A percentile compares a stretch with the other conserved stretches of the same genome.
These are phyloP conservation scores for Tragelaphus buxtoni DNA, from an alignment of 2,113 vertebrate species.

Conservation along the genomic window DNA sequence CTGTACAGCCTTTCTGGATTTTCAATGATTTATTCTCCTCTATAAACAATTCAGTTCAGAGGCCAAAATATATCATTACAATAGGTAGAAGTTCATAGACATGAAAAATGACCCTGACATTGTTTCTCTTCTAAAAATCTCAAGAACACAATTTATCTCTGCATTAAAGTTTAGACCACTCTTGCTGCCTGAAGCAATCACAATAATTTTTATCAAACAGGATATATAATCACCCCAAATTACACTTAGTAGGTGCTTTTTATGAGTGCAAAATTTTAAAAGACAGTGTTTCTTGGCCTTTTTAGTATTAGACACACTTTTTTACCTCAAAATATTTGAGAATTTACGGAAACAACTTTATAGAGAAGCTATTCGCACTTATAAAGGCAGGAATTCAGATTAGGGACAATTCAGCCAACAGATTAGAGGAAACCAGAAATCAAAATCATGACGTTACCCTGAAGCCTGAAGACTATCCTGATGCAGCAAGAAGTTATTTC, in stretches of 20 bases:
- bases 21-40: background rate
- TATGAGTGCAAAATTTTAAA: background rate
- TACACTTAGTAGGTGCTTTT: background rate
- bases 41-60: background rate
- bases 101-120: slow-evolving; percentile 11
- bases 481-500: background rate
- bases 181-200: background rate
- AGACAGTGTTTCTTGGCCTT: background rate
- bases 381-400: background rate
- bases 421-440: background rate
- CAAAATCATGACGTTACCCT: background rate
- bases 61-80: background rate
- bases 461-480: background rate
- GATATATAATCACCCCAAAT: background rate
- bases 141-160: background rate
- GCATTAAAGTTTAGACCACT: background rate
- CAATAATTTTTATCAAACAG: background rate
- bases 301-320: background rate
- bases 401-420: background rate
- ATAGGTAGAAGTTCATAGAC: background rate
- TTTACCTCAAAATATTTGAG: background rate
- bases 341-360: background rate
- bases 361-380: background rate
- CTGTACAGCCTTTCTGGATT: background rate
- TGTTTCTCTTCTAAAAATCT: slow-evolving; percentile 19